Base-by-base conservation (phyloP, 2,888 invertebrate genomes). In the Ophion obscuratus region DNA sequence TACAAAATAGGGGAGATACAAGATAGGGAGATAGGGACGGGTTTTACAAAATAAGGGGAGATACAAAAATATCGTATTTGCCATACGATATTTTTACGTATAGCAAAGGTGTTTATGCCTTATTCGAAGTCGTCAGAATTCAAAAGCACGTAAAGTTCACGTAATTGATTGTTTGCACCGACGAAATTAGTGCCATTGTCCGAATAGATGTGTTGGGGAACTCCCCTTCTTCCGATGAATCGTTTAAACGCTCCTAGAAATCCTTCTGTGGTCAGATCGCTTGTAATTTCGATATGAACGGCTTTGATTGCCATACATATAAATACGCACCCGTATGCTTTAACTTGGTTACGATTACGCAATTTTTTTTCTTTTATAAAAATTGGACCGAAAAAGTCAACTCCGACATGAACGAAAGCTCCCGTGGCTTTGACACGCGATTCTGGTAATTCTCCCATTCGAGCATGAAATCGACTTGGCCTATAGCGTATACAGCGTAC, bases 131-230 rank as follows among this genome's bases (percentile, higher is more conserved):
- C 44, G 11, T 84, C 81, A 11, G 87, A 73, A 14, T 68, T 66
- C 9, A 74, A 36, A 64, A 82, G 31, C 24, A 20, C 53, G 59
- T 84, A 80, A 3, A 87, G 40, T 71, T 87, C 71, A n/a, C 80
- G 79, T 6, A 87, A 82, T 66, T 88, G 61, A 17, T 77, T 87
- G n/a, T 80, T 87, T 7, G 88, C 85, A 17, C 85, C 87, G 7
- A 85, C 83, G 40, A 88, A 88, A 67, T 88, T 86, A 0, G 84
- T 79, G 0, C 87, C 83, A 27, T 88, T 86, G 10, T 87, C 85
- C 0, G 86, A 86, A 68, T 71, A 81, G 7, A 88, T 68, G 17
- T 84, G 76, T 59, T 31, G 31, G 3, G 84, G 82, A 9, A 73
- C 36, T 14, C 87, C 81, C 27, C 77, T 67, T 27, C 81, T 61